Evolutionary conservation across 2,797 vertebrate species (phyloP), one percentile per base, ranked within the genome.

Genomic region (Neopelma chrysocephalum): DNA sequence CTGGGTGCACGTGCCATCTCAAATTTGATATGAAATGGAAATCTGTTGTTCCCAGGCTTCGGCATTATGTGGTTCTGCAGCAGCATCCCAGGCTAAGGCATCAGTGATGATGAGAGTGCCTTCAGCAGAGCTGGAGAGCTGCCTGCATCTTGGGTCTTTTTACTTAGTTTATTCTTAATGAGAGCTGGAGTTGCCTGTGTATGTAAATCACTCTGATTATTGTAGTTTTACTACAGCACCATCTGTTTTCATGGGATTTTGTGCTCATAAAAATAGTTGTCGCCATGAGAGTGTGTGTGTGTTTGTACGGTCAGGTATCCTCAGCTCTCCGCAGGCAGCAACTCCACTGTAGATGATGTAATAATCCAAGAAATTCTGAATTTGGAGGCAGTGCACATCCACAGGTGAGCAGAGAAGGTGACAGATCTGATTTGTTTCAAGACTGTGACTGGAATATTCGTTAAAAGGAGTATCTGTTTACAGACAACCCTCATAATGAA

Each of bases 131-230:
- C 26, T 57, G 48, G 34, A 66, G 40, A 70, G 38, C 27, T 5
- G 4, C 29, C 60, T 85, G 29, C 27, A 31, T 78, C 48, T 77
- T 66, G 53, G 15, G 57, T 62, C 6, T 90, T 80, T 82, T 82
- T 79, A 75, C 32, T 87, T 72, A 26, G 62, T 75, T 90, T 78
- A 70, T 92, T 94, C 83, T 90, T 88, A 86, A 92, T 88, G 77
- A 93, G 45, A 93, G 12, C 29, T 71, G 69, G 18, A 64, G 65
- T 45, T 93, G 65, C 73, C 20, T 53, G 26, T 81, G 38, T 94
- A 29, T 64, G 48, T 88, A 95, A 88, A 93, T 88, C 61, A 70
- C 48, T 65, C 54, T 75, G 80, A 81, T 95, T 73, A 68, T 53
- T 54, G 79, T 77, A 36, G 40, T 51, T 93, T 92, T 81, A 77